Evolutionary conservation across 2,113 vertebrate genomes (phyloP).

Genomic region (Picathartes gymnocephalus): DNA sequence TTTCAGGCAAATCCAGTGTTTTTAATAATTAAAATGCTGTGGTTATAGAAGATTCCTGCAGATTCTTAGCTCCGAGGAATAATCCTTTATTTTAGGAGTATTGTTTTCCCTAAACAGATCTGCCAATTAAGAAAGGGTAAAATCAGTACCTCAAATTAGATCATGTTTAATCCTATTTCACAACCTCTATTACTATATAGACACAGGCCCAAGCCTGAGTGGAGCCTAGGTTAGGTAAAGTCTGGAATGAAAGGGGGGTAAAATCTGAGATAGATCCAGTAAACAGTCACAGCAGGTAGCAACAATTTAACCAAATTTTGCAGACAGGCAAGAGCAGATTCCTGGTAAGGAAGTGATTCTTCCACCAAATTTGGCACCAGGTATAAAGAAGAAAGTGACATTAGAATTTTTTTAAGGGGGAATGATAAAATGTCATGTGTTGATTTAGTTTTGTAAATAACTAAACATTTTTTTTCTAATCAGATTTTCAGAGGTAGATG

Average conservation of each 20-base stretch:
- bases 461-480: background rate
- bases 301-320: background rate
- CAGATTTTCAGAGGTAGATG: background rate
- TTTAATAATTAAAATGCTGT: background rate
- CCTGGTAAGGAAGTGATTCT: background rate
- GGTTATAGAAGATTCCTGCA: background rate
- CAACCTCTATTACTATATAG: background rate
- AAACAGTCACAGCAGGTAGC: background rate
- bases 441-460: background rate
- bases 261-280: background rate
- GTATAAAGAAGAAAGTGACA: background rate
- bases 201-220: background rate
- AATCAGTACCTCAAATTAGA: background rate
- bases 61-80: background rate
- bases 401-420: background rate
- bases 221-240: background rate
- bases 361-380: background rate
- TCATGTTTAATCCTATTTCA: background rate
- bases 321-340: background rate
- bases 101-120: background rate
- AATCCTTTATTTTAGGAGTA: background rate
- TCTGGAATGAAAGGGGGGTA: background rate
- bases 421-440: background rate
- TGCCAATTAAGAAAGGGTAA: background rate
- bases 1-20: background rate